phyloP scores from a whole-genome alignment of 1,140 invertebrate genomes.

The Temnothorax curvispinosus region DNA sequence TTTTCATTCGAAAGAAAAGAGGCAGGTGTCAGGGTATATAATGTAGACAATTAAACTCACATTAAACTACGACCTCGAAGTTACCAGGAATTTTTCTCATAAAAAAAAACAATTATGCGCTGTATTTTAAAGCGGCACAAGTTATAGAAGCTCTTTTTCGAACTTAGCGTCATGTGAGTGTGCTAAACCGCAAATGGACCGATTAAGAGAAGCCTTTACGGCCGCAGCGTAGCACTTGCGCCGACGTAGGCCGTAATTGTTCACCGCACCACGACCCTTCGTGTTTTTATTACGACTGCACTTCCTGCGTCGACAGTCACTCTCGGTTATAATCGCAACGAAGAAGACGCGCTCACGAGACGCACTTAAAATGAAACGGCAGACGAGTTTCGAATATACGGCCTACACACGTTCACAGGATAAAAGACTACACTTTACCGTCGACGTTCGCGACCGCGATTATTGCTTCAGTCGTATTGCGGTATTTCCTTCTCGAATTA shows the following conservation, averaged over 20 bases:
- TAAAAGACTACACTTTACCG: background rate
- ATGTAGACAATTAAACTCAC: slow-evolving; percentile 9
- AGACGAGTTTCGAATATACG: background rate
- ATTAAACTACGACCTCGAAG: background rate
- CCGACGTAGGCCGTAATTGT: slow-evolving; percentile 21
- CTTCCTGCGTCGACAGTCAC: slow-evolving; percentile 21
- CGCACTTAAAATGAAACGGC: background rate
- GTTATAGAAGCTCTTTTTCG: background rate
- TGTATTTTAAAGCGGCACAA: background rate
- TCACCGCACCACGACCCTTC: background rate
- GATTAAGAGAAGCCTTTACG: slow-evolving; percentile 28
- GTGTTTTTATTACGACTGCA: slow-evolving; percentile 32
- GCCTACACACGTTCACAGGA: background rate
- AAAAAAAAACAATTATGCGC: background rate
- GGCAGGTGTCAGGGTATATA: background rate
- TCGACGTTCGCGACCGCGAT: background rate
- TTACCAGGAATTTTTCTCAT: background rate
- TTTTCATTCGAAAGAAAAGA: background rate
- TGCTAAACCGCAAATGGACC: background rate
- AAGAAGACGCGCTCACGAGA: background rate
- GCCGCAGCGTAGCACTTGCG: background rate
- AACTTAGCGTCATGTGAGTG: background rate
- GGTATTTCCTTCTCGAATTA: slow-evolving; percentile 36
- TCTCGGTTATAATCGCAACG: background rate
- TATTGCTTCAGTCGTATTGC: background rate